Percentiles rank a stretch among this genome's conserved stretches.
Conservation (phyloP, 1,140 invertebrate genomes). For the Pseudoatta argentina region DNA sequence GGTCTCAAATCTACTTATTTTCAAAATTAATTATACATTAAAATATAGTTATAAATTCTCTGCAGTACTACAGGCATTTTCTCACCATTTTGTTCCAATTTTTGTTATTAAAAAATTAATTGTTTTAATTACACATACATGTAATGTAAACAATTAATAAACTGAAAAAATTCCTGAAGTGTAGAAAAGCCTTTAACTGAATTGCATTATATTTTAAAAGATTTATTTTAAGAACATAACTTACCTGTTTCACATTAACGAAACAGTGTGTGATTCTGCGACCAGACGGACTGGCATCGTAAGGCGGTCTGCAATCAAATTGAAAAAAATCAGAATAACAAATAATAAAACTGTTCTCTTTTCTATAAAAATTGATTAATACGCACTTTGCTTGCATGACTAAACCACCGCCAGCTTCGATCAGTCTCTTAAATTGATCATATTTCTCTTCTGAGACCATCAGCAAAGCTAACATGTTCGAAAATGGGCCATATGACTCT, state of each 20-base stretch:
- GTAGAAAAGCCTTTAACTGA: not conserved
- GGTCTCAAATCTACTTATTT: too few species aligned
- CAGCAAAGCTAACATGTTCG: conserved; percentile 90
- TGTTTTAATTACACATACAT: not conserved
- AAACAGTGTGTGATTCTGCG: conserved; percentile 87
- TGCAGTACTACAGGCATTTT: not conserved
- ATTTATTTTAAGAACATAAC: not conserved
- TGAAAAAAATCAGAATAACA: not conserved
- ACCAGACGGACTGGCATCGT: conserved; percentile 79
- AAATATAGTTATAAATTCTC: not conserved
- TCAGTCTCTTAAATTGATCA: conserved; percentile 89
- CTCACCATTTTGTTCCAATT: not conserved
- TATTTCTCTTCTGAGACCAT: conserved; percentile 88
- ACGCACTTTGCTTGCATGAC: conserved; percentile 88
- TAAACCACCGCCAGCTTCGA: conserved; percentile 90
- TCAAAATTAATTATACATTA: not conserved
- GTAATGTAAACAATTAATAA: not conserved
- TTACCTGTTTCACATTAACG: conserved; percentile 85
- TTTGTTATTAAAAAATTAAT: not conserved
- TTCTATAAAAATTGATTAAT: not conserved
- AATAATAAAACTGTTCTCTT: not conserved
- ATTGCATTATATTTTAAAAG: not conserved
- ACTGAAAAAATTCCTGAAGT: not conserved
- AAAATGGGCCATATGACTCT: conserved; percentile 88
- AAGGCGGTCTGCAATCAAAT: conserved; percentile 79